phyloP scores from a whole-genome alignment of 2,888 invertebrate genomes.

The Venusia cambrica region DNA sequence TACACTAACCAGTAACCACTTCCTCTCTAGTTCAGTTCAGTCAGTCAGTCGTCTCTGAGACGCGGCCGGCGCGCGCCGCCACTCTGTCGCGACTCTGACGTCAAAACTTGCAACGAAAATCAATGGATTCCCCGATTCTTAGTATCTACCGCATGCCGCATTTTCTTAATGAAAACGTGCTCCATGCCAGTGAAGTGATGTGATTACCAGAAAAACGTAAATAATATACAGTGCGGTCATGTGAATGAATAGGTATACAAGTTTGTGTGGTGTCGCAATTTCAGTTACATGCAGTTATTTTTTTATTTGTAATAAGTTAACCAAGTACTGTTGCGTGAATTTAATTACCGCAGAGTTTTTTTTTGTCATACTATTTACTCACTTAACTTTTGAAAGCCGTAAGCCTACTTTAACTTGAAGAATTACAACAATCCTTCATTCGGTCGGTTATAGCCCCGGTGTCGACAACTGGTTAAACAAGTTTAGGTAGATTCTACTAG shows the following conservation, averaged over 20 bases:
- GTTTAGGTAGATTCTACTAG: constrained; percentile 38
- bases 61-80: constrained; percentile 76
- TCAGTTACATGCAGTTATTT: constrained; percentile 41
- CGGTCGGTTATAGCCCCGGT: constrained; percentile 37
- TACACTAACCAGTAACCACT: too few relatives aligned
- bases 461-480: constrained; percentile 55
- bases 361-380: constrained; percentile 13
- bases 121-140: constrained; percentile 59
- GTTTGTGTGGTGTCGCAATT: constrained; percentile 69
- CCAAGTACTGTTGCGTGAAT: constrained; percentile 12
- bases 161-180: constrained; percentile 73
- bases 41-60: constrained; percentile 66
- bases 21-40: constrained; percentile 68
- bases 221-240: constrained; percentile 50
- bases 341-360: constrained; percentile 19
- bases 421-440: constrained; percentile 36
- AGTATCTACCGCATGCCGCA: constrained; percentile 78
- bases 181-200: constrained; percentile 73
- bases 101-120: constrained; percentile 70
- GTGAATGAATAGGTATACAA: constrained; percentile 70
- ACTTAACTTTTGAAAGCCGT: constrained; percentile 4
- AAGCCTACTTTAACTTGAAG: constrained; percentile 15
- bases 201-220: constrained; percentile 45
- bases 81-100: constrained; percentile 65
- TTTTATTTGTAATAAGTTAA: constrained; percentile 11